These are phyloP conservation scores for Dynastes maya DNA, from an alignment of 2,888 invertebrate species.

Conservation along the genomic window DNA sequence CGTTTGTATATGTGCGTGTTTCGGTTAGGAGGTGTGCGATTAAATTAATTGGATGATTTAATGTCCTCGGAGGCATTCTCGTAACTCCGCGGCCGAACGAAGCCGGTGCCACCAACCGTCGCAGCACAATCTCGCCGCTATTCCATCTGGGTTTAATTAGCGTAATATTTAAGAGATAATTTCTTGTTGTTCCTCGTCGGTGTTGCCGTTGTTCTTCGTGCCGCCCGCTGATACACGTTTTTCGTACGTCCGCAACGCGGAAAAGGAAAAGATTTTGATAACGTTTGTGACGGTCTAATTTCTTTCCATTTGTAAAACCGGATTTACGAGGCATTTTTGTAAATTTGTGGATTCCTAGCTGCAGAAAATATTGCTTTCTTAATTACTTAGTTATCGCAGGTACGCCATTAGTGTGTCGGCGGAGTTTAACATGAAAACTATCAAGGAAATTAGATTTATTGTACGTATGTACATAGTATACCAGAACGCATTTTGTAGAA, in stretches of 20 bases:
- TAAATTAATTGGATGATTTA: constrained; percentile 46
- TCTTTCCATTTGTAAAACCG: too few relatives aligned
- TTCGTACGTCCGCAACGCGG: neutral
- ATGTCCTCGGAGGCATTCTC: constrained; percentile 38
- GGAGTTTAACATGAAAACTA: too few relatives aligned
- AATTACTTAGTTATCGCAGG: too few relatives aligned
- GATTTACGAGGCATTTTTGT: too few relatives aligned
- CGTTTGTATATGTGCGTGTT: constrained; percentile 29
- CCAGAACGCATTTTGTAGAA: too few relatives aligned
- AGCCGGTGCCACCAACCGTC: constrained; percentile 28
- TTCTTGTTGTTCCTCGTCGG: constrained; percentile 32
- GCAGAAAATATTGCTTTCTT: too few relatives aligned
- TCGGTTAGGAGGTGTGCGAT: constrained; percentile 32
- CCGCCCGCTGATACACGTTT: neutral
- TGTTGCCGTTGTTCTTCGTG: constrained; percentile 3
- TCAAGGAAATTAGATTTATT: too few relatives aligned
- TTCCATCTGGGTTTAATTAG: constrained; percentile 44
- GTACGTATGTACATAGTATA: too few relatives aligned
- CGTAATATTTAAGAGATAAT: constrained; percentile 39
- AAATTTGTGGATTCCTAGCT: too few relatives aligned
- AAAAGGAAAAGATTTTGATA: neutral
- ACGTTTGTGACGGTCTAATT: neutral
- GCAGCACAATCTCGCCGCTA: constrained; percentile 31
- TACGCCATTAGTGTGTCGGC: too few relatives aligned
- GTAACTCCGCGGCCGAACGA: constrained; percentile 19